Conservation (phyloP, 1,140 invertebrate genomes). For the Ceratoteleas bidentatus region DNA sequence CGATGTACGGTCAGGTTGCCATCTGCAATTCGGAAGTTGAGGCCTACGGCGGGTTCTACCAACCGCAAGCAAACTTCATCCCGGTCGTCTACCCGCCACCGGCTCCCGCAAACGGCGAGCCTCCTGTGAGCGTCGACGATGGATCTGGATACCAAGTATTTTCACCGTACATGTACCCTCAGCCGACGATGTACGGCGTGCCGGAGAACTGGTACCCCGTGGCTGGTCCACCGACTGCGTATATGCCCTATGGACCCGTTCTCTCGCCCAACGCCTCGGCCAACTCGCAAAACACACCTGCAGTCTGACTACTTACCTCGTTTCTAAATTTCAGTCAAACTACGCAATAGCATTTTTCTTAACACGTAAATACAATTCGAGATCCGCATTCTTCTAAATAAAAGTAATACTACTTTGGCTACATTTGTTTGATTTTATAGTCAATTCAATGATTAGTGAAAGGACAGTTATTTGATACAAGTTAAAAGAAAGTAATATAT, state of each 20-base stretch:
- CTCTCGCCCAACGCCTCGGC: slow-evolving; percentile 3
- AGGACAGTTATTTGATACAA: no score
- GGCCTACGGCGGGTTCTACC: slow-evolving; percentile 9
- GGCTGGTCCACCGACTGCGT: slow-evolving; percentile 15
- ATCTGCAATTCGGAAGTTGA: slow-evolving; percentile 23
- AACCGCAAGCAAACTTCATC: slow-evolving; percentile 14
- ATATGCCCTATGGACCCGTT: slow-evolving; percentile 18
- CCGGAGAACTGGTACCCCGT: slow-evolving; percentile 41
- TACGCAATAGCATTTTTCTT: no score
- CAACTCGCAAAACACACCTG: slow-evolving; percentile 16
- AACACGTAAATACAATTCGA: slow-evolving; percentile 12
- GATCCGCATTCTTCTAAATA: slow-evolving; percentile 25
- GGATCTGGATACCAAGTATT: slow-evolving; percentile 16
- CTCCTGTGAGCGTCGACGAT: not conserved
- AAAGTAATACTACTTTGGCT: slow-evolving; percentile 46
- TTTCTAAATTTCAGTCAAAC: not conserved
- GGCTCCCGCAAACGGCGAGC: slow-evolving; percentile 3
- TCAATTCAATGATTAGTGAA: no score
- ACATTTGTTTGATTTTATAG: not conserved
- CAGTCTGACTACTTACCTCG: slow-evolving; percentile 6
- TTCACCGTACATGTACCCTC: slow-evolving; percentile 21
- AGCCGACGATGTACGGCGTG: slow-evolving; percentile 9
- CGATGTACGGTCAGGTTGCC: slow-evolving; percentile 29
- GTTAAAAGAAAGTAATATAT: no score
- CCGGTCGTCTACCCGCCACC: slow-evolving; percentile 12